phyloP scores from a whole-genome alignment of 2,888 invertebrate genomes.

The Eupithecia vulgata region DNA sequence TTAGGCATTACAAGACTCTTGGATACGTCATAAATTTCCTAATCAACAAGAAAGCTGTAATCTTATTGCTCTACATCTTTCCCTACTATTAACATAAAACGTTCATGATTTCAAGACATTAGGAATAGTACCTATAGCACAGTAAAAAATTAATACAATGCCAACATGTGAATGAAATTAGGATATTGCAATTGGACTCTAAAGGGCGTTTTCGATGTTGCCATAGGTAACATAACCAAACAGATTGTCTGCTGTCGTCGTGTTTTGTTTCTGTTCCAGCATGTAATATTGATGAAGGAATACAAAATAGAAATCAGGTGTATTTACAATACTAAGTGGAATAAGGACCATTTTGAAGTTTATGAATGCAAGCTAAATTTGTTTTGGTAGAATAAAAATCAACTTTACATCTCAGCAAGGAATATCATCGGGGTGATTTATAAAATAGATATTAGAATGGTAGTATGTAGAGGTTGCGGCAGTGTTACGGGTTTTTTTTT shows the following conservation, averaged over 20 bases:
- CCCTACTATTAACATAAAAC: neutral
- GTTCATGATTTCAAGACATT: neutral
- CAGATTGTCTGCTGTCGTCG: neutral
- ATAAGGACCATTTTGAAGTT: neutral
- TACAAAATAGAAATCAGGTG: neutral
- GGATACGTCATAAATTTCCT: neutral
- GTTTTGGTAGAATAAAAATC: neutral
- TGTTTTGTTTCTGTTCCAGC: neutral
- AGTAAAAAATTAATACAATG: neutral
- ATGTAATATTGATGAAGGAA: neutral
- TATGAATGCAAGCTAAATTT: neutral
- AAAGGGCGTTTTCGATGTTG: neutral
- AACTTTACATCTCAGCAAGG: neutral
- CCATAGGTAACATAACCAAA: neutral
- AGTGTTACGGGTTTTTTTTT: neutral
- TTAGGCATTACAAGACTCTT: neutral
- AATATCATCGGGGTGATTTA: neutral
- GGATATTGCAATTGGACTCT: neutral
- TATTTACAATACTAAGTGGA: neutral
- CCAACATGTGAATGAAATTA: neutral
- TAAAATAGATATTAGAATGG: neutral
- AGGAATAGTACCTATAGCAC: neutral
- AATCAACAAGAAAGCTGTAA: neutral
- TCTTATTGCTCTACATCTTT: neutral
- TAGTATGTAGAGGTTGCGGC: neutral